Evolutionary conservation across 2,113 vertebrate genomes (phyloP).

Genomic region (Tupaia tana): DNA sequence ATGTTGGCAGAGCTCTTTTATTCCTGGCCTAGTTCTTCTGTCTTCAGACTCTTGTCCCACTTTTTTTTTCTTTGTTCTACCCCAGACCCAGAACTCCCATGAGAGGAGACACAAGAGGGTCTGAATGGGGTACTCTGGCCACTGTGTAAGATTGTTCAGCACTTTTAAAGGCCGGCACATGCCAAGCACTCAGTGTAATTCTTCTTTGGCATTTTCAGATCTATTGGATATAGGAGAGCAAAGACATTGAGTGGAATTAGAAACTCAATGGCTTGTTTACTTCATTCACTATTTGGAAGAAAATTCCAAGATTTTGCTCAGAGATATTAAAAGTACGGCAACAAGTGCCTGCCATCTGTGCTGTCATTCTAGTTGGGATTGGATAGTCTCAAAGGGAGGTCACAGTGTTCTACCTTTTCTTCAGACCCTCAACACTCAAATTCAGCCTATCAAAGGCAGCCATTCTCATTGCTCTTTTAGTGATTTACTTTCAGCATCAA

Average conservation of each 20-base stretch:
- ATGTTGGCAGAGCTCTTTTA: background rate
- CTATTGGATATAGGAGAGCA: background rate
- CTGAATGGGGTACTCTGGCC: background rate
- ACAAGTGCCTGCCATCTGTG: background rate
- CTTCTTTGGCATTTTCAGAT: background rate
- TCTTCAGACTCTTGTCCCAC: background rate
- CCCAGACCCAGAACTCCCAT: conserved; percentile 22
- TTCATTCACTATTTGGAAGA: conserved; percentile 34
- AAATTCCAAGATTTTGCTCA: conserved; percentile 42
- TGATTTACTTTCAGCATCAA: conserved; percentile 20
- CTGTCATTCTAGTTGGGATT: background rate
- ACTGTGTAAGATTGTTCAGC: background rate
- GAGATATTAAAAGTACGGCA: conserved; percentile 50
- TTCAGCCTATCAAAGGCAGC: background rate
- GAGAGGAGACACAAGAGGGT: background rate
- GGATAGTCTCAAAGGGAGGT: conserved; percentile 2
- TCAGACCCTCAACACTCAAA: background rate
- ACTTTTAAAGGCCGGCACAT: background rate
- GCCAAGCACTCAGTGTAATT: conserved; percentile 7
- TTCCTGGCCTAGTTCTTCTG: background rate
- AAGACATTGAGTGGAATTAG: conserved; percentile 36
- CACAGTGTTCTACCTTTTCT: background rate
- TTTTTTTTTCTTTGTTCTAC: background rate
- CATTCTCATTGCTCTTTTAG: background rate
- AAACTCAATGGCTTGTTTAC: conserved; percentile 59